These are phyloP conservation scores for Crambe crambe DNA, from an alignment of 37 sponge, comb jelly and placozoan genomes.

Conservation along the genomic window DNA sequence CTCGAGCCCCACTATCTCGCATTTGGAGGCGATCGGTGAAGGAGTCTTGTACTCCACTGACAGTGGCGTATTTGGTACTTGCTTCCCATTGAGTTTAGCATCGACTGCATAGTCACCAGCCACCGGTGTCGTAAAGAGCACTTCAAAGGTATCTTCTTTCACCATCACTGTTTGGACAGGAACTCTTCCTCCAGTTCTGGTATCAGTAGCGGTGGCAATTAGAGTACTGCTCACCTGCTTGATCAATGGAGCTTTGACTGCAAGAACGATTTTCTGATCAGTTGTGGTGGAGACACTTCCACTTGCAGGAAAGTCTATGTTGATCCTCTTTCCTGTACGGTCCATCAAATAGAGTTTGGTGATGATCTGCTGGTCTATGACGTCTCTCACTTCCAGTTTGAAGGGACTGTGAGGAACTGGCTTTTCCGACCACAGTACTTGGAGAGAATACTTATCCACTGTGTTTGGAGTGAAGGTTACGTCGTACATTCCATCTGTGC, in stretches of 20 bases:
- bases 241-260: background rate
- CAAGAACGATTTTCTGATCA: conserved; percentile 8
- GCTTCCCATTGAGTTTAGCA: conserved; percentile 24
- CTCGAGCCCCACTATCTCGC: conserved; percentile 50
- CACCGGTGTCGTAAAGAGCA: conserved; percentile 33
- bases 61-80: conserved; percentile 56
- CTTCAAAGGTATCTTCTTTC: conserved; percentile 30
- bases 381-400: conserved; percentile 25
- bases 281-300: background rate
- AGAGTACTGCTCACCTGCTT: conserved; percentile 19
- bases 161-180: background rate
- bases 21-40: conserved; percentile 41
- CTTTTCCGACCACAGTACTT: conserved; percentile 41
- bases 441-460: conserved; percentile 19
- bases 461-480: conserved; percentile 13
- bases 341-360: conserved; percentile 19
- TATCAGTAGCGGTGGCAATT: conserved; percentile 3
- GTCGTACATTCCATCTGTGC: conserved; percentile 39
- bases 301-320: conserved; percentile 2
- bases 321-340: background rate
- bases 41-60: conserved; percentile 25
- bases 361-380: conserved; percentile 16
- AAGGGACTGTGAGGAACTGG: conserved; percentile 70
- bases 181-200: background rate
- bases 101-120: conserved; percentile 42